Base-by-base conservation (phyloP, 2,113 vertebrate species). In the Phaethon lepturus region DNA sequence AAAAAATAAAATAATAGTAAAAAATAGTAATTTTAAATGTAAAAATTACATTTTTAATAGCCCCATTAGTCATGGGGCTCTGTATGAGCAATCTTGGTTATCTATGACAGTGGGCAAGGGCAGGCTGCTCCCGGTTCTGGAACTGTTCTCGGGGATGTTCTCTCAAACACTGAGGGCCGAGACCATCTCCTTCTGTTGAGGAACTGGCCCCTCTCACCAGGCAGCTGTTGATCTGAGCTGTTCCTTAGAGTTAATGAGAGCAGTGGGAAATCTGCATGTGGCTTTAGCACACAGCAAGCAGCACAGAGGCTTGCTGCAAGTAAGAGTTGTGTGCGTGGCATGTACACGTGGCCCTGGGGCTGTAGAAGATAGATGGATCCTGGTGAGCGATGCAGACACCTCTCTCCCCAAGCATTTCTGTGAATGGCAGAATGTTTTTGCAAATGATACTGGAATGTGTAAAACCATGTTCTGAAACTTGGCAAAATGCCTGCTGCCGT, bases 371-470 rank as follows among this genome's bases (percentile, higher is more conserved):
- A 23, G 49, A 29, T 69, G 17, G 11, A n/a, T 73, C 22, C n/a
- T 75, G 45, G 24, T 78, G 74, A 62, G 74, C 0, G 1, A 29
- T 82, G 22, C 1, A 3, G 42, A 22, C 2, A 0, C 10, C 50
- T 44, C 40, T 73, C 19, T 64, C 17, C 45, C 1, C 0, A 0
- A 28, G 28, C 50, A n/a, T 84, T 90, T 86, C 20, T 77, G 23
- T 74, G 45, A 91, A 44, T 2, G 5, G 53, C 64, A 55, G 52
- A 81, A 45, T 35, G 23, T 13, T 86, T 93, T 88, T 82, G 19
- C 31, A 50, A 3, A 24, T 68, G 24, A 33, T 85, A n/a, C 44
- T 19, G 17, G 26, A 11, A 35, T 81, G 24, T 20, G 17, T 80
- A 53, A 87, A 76, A 68, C 11, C 1, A 1, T 75, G 18, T 64